Evolutionary conservation across 2,113 vertebrate genomes (phyloP), one percentile per base, ranked within the genome.

Genomic region (Corvus cornix): DNA sequence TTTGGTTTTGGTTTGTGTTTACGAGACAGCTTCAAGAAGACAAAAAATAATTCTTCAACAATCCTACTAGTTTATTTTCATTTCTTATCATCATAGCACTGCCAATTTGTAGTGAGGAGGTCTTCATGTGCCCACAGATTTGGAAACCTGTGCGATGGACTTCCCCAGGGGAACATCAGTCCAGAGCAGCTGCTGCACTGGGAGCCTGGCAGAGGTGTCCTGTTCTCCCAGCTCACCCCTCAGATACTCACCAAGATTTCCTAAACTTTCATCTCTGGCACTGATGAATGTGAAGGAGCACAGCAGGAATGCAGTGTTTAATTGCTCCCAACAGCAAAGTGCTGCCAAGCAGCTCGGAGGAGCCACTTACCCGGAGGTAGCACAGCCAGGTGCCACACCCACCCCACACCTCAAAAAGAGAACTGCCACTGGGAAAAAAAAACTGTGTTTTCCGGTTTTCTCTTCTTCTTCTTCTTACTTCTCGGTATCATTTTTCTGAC

Each of bases 401-500:
- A 69, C 19, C 35, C 51, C 33, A 24, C 0, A 3, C 27, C 33
- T 53, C 0, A 1, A 82, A 94, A 91, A 64, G 53, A 91, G 90
- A 96, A 95, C 74, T 93, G 66, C 9, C 66, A 35, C 19, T 78
- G 66, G 64, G 81, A 91, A 94, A 94, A 28, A 28, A 28, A 94
- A 94, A 59, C 48, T 75, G 14, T 51, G 14, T 9, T 87, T 66
- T 72, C 39, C 51, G 21, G 1, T 21, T 28, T 81, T 48, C 60
- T 39, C 17, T 46, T 35, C 23, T 56, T 41, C 9, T 85, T 43
- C 7, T 79, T 76, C 46, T 87, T 90, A 79, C 72, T 94, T 90
- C 89, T 88, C 24, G 1, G 24, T 58, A 49, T 70, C 4, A 13
- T 82, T 89, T 68, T 84, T 46, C 31, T 78, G 41, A 74, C 39